These are phyloP conservation scores for Halictus quadricinctus DNA, from an alignment of 2,888 invertebrate species.

Conservation along the genomic window DNA sequence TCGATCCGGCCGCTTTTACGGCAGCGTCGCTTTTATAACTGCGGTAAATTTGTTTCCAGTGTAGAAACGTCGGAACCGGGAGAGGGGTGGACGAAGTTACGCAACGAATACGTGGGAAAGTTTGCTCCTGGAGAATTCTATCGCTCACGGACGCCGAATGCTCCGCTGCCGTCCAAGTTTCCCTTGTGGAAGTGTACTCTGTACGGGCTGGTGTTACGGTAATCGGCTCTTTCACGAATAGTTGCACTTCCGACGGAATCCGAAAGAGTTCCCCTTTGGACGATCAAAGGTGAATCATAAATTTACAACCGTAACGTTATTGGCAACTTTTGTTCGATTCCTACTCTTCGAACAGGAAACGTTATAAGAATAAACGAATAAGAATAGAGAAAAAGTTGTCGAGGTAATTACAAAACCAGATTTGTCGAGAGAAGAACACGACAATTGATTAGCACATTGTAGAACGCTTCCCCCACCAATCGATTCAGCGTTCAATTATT, in stretches of 20 bases:
- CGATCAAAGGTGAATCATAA: conserved; percentile 16
- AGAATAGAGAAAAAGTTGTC: too few species aligned
- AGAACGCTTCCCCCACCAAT: too few species aligned
- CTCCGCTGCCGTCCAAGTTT: conserved; percentile 9
- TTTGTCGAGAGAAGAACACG: too few species aligned
- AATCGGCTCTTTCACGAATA: conserved; percentile 20
- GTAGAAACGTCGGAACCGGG: background rate
- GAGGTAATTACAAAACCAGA: too few species aligned
- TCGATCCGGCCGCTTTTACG: conserved; percentile 13
- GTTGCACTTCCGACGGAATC: background rate
- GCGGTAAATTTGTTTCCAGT: conserved; percentile 17
- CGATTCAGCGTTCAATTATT: too few species aligned
- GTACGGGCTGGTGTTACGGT: background rate
- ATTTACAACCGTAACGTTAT: background rate
- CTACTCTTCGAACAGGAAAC: background rate
- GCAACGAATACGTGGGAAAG: conserved; percentile 24
- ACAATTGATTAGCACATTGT: too few species aligned
- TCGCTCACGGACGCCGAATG: conserved; percentile 7
- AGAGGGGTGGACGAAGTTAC: background rate
- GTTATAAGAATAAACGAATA: too few species aligned
- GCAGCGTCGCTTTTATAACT: conserved; percentile 21
- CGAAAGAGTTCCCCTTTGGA: background rate
- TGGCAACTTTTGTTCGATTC: background rate
- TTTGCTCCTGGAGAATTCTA: conserved; percentile 14
- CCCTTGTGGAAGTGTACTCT: background rate